Base-by-base conservation (phyloP, 1,140 invertebrate species). In the Ceratina japonica region DNA sequence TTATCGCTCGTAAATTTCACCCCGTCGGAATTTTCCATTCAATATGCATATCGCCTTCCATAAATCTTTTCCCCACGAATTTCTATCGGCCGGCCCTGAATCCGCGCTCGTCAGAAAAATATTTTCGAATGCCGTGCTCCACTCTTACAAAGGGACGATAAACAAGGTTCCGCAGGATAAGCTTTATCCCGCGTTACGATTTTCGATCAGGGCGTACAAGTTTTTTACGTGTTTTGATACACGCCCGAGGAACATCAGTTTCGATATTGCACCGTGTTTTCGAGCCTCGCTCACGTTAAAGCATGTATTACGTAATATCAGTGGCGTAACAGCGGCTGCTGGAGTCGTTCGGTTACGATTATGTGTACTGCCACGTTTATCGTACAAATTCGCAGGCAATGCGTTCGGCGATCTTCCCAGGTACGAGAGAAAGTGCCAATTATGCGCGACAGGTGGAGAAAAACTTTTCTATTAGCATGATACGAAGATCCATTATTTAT, bases 261-360 rank as follows among this genome's bases (percentile, higher is more conserved):
- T 61, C 77, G 78, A 75, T 77, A 80, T 84, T 54, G 65, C 70
- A 59, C 61, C 61, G 52, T 61, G 7, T 82, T 84, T 75, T 75
- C 61, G 16, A 75, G 72, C 81, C 37, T 44, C 5, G 5, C 37
- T 44, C 37, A 66, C 52, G 68, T 56, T 56, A 52, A 70, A 31
- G 37, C 61, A 69, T 58, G 37, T 73, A 58, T 73, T 44, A 76
- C 65, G 54, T 71, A 52, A 49, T n/a, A 58, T 27, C 62, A 74
- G 58, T 64, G 66, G 66, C 64, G 81, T 84, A 83, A 83, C 71
- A 31, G 31, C 73, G 24, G 61, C 37, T 76, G 75, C 56, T 27
- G 49, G 2, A 37, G 58, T 59, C 27, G 44, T 65, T 66, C 51
- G 49, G 27, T 76, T 76, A 61, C 56, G 75, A 76, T 68, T 52